These are phyloP conservation scores for Isichthys henryi DNA, from an alignment of 2,113 vertebrate species.

Conservation along the genomic window DNA sequence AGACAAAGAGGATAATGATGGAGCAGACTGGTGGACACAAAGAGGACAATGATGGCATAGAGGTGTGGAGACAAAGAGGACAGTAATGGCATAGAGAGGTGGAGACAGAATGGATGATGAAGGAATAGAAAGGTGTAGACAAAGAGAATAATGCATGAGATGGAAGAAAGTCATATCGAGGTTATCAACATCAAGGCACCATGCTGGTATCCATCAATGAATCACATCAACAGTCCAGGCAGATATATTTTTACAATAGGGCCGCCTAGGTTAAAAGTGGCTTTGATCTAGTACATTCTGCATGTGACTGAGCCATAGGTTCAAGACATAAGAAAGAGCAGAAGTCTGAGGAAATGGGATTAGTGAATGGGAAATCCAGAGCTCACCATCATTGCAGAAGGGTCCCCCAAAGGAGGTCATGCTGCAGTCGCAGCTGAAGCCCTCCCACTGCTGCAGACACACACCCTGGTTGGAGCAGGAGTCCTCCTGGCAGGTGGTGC, in stretches of 20 bases:
- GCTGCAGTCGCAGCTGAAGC: conserved; percentile 95
- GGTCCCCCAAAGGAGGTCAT: conserved; percentile 97
- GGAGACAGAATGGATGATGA: background rate
- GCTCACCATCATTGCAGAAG: conserved; percentile 94
- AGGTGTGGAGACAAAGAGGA: background rate
- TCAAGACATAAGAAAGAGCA: background rate
- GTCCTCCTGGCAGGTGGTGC: conserved; percentile 96
- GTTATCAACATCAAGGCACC: background rate
- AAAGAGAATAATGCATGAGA: background rate
- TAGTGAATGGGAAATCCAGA: background rate
- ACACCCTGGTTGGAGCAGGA: conserved; percentile 96
- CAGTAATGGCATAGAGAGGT: background rate
- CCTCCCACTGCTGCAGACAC: conserved; percentile 98
- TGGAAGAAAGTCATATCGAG: background rate
- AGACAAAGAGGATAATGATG: background rate
- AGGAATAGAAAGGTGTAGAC: background rate
- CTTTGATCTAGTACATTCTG: background rate
- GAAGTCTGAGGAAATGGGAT: background rate
- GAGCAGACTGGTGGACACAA: background rate
- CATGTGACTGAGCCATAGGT: background rate
- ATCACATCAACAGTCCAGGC: background rate
- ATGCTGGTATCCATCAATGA: background rate
- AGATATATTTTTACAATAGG: background rate
- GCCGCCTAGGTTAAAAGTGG: background rate
- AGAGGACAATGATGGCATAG: background rate